A percentile compares a stretch with the other conserved stretches of the same genome.
phyloP scores from a whole-genome alignment of 2,797 vertebrate genomes.

The Orientallactaga sibirica region DNA sequence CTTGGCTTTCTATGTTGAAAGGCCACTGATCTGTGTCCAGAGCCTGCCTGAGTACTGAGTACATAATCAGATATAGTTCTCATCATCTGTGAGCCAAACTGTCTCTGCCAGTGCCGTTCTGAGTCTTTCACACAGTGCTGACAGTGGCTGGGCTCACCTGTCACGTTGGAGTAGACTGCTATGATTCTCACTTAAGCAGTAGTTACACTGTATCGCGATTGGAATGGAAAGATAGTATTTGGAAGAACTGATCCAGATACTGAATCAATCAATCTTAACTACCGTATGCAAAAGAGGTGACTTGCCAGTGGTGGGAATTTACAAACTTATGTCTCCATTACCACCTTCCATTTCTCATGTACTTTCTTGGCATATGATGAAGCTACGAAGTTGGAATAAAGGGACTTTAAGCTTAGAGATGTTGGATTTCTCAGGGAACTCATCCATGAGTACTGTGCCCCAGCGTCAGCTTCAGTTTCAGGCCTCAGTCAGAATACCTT shows the following conservation, averaged over 20 bases:
- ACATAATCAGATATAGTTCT: conserved; percentile 71
- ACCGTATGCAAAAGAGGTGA: background rate
- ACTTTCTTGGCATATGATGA: background rate
- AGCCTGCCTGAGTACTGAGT: conserved; percentile 65
- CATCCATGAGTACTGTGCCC: background rate
- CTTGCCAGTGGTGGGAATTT: conserved; percentile 3
- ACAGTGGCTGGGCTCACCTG: conserved; percentile 36
- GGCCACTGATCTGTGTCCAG: conserved; percentile 63
- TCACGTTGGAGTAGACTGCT: conserved; percentile 23
- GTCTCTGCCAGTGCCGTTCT: background rate
- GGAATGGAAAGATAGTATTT: conserved; percentile 14
- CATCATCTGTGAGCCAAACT: conserved; percentile 50
- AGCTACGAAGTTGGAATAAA: background rate
- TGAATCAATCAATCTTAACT: background rate
- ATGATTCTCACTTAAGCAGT: background rate
- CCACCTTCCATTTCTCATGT: background rate
- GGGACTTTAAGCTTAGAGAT: background rate
- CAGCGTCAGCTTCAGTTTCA: background rate
- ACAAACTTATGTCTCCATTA: background rate
- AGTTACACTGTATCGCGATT: background rate
- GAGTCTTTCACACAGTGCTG: conserved; percentile 37
- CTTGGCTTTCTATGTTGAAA: conserved; percentile 59
- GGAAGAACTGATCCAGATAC: conserved; percentile 15
- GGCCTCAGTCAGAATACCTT: background rate
- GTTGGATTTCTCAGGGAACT: background rate